These are phyloP conservation scores for Atta cephalotes DNA, from an alignment of 1,140 invertebrate genomes.

Conservation along the genomic window DNA sequence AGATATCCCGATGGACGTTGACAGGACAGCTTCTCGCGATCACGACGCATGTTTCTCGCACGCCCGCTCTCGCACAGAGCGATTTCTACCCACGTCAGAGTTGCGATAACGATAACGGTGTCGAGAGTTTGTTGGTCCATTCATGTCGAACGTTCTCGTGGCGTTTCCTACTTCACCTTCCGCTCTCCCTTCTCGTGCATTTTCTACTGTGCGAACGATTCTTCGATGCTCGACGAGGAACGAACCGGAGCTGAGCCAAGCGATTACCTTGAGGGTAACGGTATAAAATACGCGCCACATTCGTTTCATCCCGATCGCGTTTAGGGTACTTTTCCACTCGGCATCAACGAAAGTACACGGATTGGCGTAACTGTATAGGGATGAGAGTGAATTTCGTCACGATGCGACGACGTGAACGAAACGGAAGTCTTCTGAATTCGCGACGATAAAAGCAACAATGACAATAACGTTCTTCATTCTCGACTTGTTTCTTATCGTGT, in stretches of 20 bases:
- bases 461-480: not conserved
- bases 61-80: constrained; percentile 19
- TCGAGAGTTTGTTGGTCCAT: constrained; percentile 72
- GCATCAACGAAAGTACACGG: constrained; percentile 72
- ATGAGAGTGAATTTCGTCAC: constrained; percentile 78
- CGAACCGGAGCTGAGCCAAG: constrained; percentile 61
- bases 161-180: constrained; percentile 59
- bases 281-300: constrained; percentile 70
- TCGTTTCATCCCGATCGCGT: constrained; percentile 77
- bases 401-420: constrained; percentile 2
- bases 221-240: constrained; percentile 52
- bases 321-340: constrained; percentile 78
- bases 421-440: constrained; percentile 21
- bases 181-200: constrained; percentile 35
- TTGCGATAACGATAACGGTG: constrained; percentile 79
- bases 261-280: constrained; percentile 77
- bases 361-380: constrained; percentile 72
- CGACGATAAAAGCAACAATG: not conserved
- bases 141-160: constrained; percentile 77
- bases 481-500: constrained; percentile 31
- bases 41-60: constrained; percentile 32
- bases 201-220: constrained; percentile 4
- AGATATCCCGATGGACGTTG: constrained; percentile 21
- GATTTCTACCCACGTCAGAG: constrained; percentile 49
- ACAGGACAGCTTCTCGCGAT: constrained; percentile 11